Conservation (phyloP, 2,888 invertebrate genomes). For the Pyrrhosoma nymphula region DNA sequence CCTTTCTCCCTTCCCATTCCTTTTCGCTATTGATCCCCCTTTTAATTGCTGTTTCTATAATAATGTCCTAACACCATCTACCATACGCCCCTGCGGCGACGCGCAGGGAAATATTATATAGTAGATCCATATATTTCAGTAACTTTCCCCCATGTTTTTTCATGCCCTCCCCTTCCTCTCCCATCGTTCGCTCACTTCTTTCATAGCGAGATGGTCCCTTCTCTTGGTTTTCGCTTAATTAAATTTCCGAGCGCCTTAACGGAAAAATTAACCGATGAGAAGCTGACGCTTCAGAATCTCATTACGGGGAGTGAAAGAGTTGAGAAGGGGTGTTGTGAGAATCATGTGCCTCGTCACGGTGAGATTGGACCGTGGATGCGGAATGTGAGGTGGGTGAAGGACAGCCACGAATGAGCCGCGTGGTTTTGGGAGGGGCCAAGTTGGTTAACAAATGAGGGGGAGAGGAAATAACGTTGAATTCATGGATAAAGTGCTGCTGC, state of each 20-base stretch:
- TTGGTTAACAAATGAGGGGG: no score
- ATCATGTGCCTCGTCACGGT: neutral
- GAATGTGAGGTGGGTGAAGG: neutral
- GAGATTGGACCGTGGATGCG: neutral
- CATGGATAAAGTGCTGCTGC: no score
- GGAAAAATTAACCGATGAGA: constrained; percentile 57
- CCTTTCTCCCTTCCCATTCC: no score
- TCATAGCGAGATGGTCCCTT: neutral
- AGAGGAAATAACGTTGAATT: no score
- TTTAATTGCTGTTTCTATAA: no score
- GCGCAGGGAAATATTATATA: no score
- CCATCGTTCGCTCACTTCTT: neutral
- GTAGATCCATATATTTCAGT: neutral
- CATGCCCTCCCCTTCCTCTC: neutral
- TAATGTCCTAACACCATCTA: no score
- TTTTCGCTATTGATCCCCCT: no score
- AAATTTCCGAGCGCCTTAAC: constrained; percentile 55
- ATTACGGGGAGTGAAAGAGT: neutral
- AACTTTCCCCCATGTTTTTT: neutral
- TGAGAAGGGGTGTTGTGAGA: neutral
- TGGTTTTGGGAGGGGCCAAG: neutral
- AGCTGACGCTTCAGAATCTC: constrained; percentile 34
- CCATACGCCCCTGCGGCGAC: no score
- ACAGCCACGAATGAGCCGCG: no score
- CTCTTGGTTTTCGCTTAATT: constrained; percentile 43